These are phyloP conservation scores for Gopherus flavomarginatus DNA, from an alignment of 2,113 vertebrate species.

Conservation along the genomic window DNA sequence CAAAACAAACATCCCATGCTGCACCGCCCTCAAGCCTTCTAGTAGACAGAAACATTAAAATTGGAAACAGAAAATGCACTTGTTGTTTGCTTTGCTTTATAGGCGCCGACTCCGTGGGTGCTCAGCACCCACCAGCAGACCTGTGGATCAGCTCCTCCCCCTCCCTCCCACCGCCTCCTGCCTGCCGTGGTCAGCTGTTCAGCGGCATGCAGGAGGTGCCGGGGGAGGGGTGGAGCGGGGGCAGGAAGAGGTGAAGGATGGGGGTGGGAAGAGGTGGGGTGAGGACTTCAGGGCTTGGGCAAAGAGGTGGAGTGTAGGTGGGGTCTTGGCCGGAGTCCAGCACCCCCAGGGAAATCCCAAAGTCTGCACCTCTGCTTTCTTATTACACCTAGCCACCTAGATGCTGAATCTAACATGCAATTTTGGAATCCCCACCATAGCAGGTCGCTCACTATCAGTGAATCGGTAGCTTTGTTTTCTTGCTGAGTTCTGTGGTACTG, in stretches of 20 bases:
- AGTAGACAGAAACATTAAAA: not conserved
- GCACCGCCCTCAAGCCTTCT: not conserved
- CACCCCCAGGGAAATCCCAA: too few species aligned
- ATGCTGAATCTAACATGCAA: not conserved
- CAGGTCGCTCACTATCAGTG: not conserved
- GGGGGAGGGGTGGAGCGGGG: too few species aligned
- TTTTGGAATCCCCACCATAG: not conserved
- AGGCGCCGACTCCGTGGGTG: too few species aligned
- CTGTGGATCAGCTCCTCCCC: too few species aligned
- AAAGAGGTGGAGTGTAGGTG: too few species aligned
- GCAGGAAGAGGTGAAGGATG: too few species aligned
- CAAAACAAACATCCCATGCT: not conserved
- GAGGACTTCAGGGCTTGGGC: too few species aligned
- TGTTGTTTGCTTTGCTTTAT: not conserved
- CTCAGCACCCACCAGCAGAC: too few species aligned
- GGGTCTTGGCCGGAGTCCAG: too few species aligned
- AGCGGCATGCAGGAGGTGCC: too few species aligned
- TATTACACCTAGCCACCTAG: not conserved
- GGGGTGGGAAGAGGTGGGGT: fast-evolving
- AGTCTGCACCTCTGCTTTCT: not conserved
- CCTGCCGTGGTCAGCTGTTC: too few species aligned
- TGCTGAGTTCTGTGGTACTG: not conserved
- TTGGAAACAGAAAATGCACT: not conserved
- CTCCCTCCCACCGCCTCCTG: too few species aligned
- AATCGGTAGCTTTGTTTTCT: not conserved